Conservation (phyloP, 2,113 vertebrate species). For the Nesospiza acunhae region DNA sequence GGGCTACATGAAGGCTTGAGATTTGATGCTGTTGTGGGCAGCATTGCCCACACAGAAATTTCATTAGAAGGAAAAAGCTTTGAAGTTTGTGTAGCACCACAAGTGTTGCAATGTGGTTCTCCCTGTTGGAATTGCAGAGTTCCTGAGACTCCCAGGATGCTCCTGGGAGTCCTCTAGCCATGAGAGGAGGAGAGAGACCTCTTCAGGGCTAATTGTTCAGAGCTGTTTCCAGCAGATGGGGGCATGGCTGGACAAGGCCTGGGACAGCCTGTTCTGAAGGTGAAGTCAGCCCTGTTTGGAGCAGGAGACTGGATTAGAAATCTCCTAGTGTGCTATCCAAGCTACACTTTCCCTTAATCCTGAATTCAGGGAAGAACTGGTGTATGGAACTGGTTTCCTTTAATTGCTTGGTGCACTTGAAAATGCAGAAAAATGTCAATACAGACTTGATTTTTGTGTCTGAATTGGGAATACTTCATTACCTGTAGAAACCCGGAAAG, state of each 20-base stretch:
- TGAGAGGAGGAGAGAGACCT: not conserved
- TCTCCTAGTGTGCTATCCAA: not conserved
- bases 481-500: not conserved
- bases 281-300: not conserved
- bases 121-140: not conserved
- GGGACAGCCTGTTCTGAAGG: not conserved
- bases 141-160: not conserved
- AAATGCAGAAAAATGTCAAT: not conserved
- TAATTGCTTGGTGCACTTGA: not conserved
- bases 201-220: not conserved
- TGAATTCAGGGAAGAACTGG: not conserved
- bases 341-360: not conserved
- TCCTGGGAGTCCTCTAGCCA: not conserved
- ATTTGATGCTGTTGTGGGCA: not conserved
- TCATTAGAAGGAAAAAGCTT: not conserved
- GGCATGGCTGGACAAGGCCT: not conserved
- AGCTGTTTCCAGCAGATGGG: not conserved
- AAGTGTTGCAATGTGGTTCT: not conserved
- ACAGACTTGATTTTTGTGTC: not conserved
- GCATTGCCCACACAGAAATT: not conserved
- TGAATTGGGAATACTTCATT: not conserved
- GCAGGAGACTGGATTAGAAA: not conserved
- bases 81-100: not conserved
- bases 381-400: not conserved
- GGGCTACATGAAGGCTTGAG: not conserved